Evolutionary conservation across 2,888 invertebrate genomes (phyloP).

Genomic region (Tenthredo scrophulariae): DNA sequence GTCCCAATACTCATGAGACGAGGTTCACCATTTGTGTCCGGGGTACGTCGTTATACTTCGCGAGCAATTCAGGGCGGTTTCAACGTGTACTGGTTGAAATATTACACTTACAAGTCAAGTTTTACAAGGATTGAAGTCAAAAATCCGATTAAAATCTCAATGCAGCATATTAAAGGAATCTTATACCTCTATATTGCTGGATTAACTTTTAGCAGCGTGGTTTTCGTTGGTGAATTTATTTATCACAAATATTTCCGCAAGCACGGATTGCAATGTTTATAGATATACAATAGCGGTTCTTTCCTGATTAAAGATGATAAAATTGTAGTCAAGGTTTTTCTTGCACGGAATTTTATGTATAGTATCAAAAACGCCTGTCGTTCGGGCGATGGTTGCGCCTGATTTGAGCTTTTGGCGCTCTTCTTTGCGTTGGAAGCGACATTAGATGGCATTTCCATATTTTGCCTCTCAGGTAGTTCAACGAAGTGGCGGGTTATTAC

Average conservation of each 20-base stretch:
- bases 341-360: not conserved
- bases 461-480: too few relatives aligned
- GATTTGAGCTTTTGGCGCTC: not conserved
- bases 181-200: not conserved
- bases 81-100: conserved; percentile 14
- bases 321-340: not conserved
- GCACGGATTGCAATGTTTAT: not conserved
- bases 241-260: not conserved
- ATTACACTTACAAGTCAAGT: not conserved
- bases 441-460: not conserved
- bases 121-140: not conserved
- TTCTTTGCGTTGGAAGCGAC: not conserved
- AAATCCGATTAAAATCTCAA: not conserved
- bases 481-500: not conserved
- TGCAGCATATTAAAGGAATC: not conserved
- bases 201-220: not conserved
- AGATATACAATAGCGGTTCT: not conserved
- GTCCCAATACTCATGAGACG: conserved; percentile 33
- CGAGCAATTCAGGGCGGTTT: conserved; percentile 34
- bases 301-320: not conserved
- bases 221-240: conserved; percentile 25
- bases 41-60: not conserved
- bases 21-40: conserved; percentile 8
- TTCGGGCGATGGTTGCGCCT: not conserved
- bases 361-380: not conserved